A percentile compares a stretch with the other conserved stretches of the same genome.
Evolutionary conservation across 1,140 invertebrate species (phyloP).

Genomic region (Sitobion miscanthi): DNA sequence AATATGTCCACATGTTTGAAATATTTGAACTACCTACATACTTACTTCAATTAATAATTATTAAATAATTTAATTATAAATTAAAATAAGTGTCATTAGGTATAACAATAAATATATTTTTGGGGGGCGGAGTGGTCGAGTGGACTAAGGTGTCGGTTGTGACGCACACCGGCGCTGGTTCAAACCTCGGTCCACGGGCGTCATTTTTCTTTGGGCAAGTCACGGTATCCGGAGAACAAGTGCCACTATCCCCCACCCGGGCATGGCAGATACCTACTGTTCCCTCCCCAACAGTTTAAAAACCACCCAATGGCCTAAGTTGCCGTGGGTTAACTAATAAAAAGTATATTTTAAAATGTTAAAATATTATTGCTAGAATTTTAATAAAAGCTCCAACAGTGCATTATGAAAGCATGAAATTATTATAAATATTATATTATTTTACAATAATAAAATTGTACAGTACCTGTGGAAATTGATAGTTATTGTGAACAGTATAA

Average conservation of each 20-base stretch:
- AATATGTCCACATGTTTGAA: neutral
- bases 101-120: too few relatives aligned
- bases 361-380: neutral
- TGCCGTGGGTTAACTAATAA: too few relatives aligned
- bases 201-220: too few relatives aligned
- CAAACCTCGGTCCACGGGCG: too few relatives aligned
- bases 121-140: too few relatives aligned
- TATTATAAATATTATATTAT: neutral
- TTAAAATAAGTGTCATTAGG: neutral
- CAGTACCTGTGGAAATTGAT: neutral
- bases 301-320: too few relatives aligned
- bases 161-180: too few relatives aligned
- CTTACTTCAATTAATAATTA: neutral
- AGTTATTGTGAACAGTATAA: neutral
- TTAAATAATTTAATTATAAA: neutral
- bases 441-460: neutral
- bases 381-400: neutral
- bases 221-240: too few relatives aligned
- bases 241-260: too few relatives aligned
- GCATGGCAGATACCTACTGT: too few relatives aligned
- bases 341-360: neutral
- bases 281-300: too few relatives aligned
- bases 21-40: neutral
- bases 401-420: neutral
- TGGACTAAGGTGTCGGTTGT: too few relatives aligned